A percentile compares a stretch with the other conserved stretches of the same genome.
These are phyloP conservation scores for Dasysyrphus albostriatus DNA, from an alignment of 2,888 invertebrate genomes.

Conservation along the genomic window DNA sequence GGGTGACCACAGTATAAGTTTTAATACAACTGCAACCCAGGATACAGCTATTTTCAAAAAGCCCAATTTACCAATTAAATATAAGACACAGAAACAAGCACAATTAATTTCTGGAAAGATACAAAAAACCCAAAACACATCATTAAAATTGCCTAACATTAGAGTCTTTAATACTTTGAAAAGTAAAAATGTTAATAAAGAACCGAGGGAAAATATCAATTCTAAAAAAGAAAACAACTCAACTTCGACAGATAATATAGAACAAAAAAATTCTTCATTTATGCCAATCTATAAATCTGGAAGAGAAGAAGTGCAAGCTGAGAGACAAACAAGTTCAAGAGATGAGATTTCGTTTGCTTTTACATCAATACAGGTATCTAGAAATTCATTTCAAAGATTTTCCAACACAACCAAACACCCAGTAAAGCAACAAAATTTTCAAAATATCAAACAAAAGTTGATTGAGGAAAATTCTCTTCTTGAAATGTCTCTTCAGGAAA, in stretches of 20 bases:
- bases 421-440: not conserved
- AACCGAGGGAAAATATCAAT: not conserved
- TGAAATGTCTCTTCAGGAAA: not conserved
- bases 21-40: not conserved
- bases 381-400: not conserved
- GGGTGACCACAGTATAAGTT: not conserved
- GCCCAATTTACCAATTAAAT: slow-evolving; percentile 18
- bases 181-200: not conserved
- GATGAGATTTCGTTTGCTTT: not conserved
- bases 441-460: not conserved
- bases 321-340: not conserved
- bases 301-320: not conserved
- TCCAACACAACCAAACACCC: not conserved
- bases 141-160: not conserved
- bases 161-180: not conserved
- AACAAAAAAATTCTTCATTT: not conserved
- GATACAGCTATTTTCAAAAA: slow-evolving; percentile 42
- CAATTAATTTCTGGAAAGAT: not conserved
- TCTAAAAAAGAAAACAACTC: not conserved
- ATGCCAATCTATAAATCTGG: not conserved
- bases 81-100: not conserved
- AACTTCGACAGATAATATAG: not conserved
- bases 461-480: not conserved
- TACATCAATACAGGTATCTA: slow-evolving; percentile 3
- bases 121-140: not conserved